Base-by-base conservation (phyloP, 2,888 invertebrate genomes). In the Oscheius sp. region DNA sequence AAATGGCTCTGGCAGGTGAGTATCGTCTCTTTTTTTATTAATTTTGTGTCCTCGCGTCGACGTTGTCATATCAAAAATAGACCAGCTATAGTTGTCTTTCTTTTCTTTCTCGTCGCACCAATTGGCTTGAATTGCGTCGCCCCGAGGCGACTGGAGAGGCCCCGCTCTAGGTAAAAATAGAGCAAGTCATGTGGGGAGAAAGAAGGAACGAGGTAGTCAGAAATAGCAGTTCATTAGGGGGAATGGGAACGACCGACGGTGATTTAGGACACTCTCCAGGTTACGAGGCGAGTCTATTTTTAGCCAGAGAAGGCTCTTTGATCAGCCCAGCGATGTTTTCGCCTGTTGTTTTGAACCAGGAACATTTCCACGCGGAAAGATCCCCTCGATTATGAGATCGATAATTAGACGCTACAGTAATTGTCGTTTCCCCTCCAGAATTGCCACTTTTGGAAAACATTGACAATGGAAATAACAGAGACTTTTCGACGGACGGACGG, bases 1-100 rank as follows among this genome's bases (percentile, higher is more conserved):
- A 81, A 79, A 49, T 82, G 82, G 80, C 55, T 84, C 58, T 83
- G 80, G 75, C 80, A 84, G 80, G 83, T 83, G 49, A 49, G 49
- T 49, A 5, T 49, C 21, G 6, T 9, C 35, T 35, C 35, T 35
- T 35, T 3, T 35, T 35, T 35, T 35, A 35, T 35, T 35, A 35
- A 35, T 35, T 35, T 35, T 35, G 35, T 3, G 35, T 35, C n/a
- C 49, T 49, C 49, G 49, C 49, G 21, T 7, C 21, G 16, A 21
- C 49, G n/a, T 49, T 49, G n/a, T 49, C 6, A 49, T 49, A 18
- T 3, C 49, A 13, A 49, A 49, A 49, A 49, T 49, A 49, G 49
- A 49, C n/a, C n/a, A 35, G 35, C 35, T 35, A 35, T 35, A 35
- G 35, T 9, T 35, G n/a, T 49, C 49, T 13, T 49, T 49, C 21